Evolutionary conservation across 1,140 invertebrate species (phyloP).

Genomic region (Drosophila murphyi): DNA sequence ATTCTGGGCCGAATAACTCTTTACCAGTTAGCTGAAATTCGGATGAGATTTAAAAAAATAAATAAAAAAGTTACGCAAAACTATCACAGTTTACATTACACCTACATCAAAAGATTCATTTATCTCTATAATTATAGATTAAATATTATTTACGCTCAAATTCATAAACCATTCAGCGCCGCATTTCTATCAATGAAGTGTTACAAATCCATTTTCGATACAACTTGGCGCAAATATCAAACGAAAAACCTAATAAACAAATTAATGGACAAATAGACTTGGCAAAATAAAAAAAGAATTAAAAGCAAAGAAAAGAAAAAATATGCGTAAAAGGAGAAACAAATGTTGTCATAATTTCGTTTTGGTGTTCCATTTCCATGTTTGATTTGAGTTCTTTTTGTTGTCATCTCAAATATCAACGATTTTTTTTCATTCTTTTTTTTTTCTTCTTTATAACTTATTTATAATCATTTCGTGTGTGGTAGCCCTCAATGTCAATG

Average conservation of each 20-base stretch:
- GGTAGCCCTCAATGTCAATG: constrained; percentile 38
- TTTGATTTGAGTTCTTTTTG: constrained; percentile 20
- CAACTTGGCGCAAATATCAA: constrained; percentile 48
- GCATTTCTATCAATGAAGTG: constrained; percentile 35
- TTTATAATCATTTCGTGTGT: constrained; percentile 12
- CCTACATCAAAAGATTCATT: background rate
- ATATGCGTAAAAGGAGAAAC: background rate
- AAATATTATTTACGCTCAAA: constrained; percentile 12
- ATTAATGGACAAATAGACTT: constrained; percentile 12
- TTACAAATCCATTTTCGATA: constrained; percentile 8
- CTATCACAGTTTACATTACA: background rate
- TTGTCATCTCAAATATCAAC: constrained; percentile 14
- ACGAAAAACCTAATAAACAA: constrained; percentile 23
- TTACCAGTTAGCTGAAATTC: too few species aligned
- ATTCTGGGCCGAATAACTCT: too few species aligned
- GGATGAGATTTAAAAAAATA: too few species aligned
- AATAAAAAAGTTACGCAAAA: too few species aligned
- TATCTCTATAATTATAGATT: background rate
- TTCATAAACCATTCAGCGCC: constrained; percentile 27
- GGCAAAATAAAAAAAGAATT: background rate
- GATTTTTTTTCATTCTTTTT: background rate
- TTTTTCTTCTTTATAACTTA: constrained; percentile 7
- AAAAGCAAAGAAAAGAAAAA: background rate
- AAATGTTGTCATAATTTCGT: background rate
- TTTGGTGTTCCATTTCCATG: constrained; percentile 22